These are phyloP conservation scores for Euclidia mi DNA, from an alignment of 2,888 invertebrate species.

Conservation along the genomic window DNA sequence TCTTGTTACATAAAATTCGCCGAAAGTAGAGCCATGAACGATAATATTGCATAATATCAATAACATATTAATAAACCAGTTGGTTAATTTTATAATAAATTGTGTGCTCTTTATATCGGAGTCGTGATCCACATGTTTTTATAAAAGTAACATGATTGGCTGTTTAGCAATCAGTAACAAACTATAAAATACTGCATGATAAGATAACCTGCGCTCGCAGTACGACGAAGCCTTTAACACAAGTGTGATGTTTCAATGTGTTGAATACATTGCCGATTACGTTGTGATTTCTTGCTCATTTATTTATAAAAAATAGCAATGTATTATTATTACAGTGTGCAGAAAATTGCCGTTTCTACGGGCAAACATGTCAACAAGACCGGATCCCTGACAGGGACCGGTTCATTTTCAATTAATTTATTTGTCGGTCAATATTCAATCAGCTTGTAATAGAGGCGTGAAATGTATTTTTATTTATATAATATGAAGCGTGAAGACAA, in stretches of 20 bases:
- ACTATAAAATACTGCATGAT: conserved; percentile 60
- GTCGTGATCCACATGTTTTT: conserved; percentile 38
- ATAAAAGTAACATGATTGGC: conserved; percentile 55
- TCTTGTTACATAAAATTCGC: background rate
- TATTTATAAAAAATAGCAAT: background rate
- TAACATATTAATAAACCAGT: conserved; percentile 4
- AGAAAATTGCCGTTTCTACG: background rate
- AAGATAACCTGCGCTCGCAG: conserved; percentile 62
- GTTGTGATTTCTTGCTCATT: background rate
- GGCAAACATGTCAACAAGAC: background rate
- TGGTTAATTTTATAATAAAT: conserved; percentile 11
- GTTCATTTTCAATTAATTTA: conserved; percentile 45
- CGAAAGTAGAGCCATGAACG: background rate
- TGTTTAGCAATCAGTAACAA: conserved; percentile 57
- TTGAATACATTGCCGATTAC: conserved; percentile 23
- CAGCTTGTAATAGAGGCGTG: conserved; percentile 35
- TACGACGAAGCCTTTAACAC: background rate
- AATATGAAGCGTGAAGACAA: conserved; percentile 13
- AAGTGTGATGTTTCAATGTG: background rate
- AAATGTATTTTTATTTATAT: conserved; percentile 20
- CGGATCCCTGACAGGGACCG: conserved; percentile 10
- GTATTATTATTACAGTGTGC: background rate
- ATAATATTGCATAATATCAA: conserved; percentile 10
- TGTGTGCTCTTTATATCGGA: conserved; percentile 28
- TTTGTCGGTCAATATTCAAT: conserved; percentile 44